phyloP scores from a whole-genome alignment of 2,113 vertebrate genomes.

The Acanthisitta chloris region DNA sequence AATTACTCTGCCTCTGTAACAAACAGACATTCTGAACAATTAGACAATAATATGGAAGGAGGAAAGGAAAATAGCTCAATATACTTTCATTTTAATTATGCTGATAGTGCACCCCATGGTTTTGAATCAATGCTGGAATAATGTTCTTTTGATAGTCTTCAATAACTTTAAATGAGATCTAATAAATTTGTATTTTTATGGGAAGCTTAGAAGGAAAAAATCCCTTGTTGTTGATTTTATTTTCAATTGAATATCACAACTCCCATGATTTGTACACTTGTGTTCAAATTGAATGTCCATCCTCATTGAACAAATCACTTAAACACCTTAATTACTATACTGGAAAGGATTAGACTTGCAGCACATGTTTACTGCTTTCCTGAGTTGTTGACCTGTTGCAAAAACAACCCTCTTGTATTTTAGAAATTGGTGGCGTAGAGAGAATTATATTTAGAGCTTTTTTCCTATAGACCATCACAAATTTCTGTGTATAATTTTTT shows the following conservation, averaged over 20 bases:
- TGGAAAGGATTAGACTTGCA: neutral
- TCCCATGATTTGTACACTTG: neutral
- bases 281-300: constrained; percentile 16
- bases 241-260: constrained; percentile 22
- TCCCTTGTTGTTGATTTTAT: neutral
- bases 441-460: neutral
- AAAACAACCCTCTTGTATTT: neutral
- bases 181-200: constrained; percentile 72
- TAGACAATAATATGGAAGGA: constrained; percentile 77
- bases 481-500: neutral
- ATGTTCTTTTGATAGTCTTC: constrained; percentile 73
- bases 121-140: constrained; percentile 72
- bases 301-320: neutral
- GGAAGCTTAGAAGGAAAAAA: constrained; percentile 43
- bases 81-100: constrained; percentile 78
- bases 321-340: neutral
- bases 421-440: neutral
- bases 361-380: neutral
- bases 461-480: neutral
- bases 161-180: constrained; percentile 71
- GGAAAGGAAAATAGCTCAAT: constrained; percentile 71
- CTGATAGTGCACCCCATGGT: constrained; percentile 73
- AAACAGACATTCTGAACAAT: constrained; percentile 84
- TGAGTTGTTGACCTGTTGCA: neutral
- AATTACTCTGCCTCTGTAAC: constrained; percentile 81